phyloP scores from a whole-genome alignment of 2,113 vertebrate genomes.

The Salvelinus sp. region DNA sequence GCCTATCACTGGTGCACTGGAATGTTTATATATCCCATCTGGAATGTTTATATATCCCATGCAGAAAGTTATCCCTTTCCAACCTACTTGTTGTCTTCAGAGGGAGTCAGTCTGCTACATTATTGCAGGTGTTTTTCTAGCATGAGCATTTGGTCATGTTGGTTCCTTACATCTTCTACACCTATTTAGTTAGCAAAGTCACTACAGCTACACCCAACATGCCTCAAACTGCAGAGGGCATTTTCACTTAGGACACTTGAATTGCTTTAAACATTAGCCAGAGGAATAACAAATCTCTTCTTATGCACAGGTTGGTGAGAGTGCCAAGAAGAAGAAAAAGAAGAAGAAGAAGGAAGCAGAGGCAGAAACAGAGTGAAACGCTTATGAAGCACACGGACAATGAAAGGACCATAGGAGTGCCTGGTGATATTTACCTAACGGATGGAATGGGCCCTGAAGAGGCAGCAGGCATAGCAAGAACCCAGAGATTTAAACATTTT shows the following conservation, averaged over 20 bases:
- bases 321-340: conserved; percentile 74
- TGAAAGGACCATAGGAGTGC: conserved; percentile 8
- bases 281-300: neutral
- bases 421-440: neutral
- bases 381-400: neutral
- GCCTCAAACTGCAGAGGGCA: neutral
- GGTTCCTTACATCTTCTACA: conserved; percentile 51
- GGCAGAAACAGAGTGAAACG: conserved; percentile 32
- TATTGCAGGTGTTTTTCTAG: conserved; percentile 30
- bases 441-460: neutral
- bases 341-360: conserved; percentile 76
- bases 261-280: no score
- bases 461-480: neutral
- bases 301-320: conserved; percentile 65
- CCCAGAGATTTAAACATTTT: neutral
- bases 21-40: neutral
- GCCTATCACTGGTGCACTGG: no score
- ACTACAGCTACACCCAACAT: neutral
- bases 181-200: no score
- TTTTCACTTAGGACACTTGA: no score
- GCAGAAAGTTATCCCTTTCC: conserved; percentile 74
- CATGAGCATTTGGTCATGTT: conserved; percentile 17
- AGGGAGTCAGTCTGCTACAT: conserved; percentile 74
- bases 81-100: conserved; percentile 63
- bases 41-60: neutral